Evolutionary conservation across 2,888 invertebrate species (phyloP).

Genomic region (Cantharis nigra): DNA sequence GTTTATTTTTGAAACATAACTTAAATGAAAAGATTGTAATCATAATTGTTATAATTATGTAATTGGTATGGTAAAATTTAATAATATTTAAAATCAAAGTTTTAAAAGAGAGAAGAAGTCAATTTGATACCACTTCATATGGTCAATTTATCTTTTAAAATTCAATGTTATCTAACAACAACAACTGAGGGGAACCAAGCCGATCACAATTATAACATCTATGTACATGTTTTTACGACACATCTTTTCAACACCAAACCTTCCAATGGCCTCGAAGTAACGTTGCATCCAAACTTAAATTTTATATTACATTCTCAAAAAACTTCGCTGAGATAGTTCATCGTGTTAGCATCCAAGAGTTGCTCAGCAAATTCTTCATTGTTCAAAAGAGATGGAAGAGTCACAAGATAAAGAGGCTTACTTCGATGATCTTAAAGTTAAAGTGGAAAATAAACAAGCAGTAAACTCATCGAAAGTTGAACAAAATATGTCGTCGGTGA

Average conservation of each 20-base stretch:
- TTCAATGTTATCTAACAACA: too few relatives aligned
- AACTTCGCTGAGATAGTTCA: background rate
- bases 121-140: too few relatives aligned
- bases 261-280: background rate
- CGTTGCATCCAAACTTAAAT: background rate
- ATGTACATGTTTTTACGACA: slow-evolving; percentile 11
- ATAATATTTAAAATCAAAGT: too few relatives aligned
- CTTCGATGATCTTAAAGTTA: slow-evolving; percentile 33
- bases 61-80: too few relatives aligned
- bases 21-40: too few relatives aligned
- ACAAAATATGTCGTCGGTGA: slow-evolving; percentile 19
- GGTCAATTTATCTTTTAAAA: too few relatives aligned
- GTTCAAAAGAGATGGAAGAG: slow-evolving; percentile 23
- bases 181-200: slow-evolving; percentile 9
- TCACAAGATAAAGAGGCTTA: slow-evolving; percentile 5
- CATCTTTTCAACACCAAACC: background rate
- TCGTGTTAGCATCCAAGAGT: background rate
- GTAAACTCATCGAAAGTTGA: slow-evolving; percentile 40
- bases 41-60: too few relatives aligned
- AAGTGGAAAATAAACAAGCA: slow-evolving; percentile 57
- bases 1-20: too few relatives aligned
- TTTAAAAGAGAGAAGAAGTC: too few relatives aligned
- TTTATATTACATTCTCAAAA: background rate
- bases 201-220: slow-evolving; percentile 11
- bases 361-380: background rate